Evolutionary conservation across 2,113 vertebrate genomes (phyloP).

Genomic region (Periophthalmus modestus): DNA sequence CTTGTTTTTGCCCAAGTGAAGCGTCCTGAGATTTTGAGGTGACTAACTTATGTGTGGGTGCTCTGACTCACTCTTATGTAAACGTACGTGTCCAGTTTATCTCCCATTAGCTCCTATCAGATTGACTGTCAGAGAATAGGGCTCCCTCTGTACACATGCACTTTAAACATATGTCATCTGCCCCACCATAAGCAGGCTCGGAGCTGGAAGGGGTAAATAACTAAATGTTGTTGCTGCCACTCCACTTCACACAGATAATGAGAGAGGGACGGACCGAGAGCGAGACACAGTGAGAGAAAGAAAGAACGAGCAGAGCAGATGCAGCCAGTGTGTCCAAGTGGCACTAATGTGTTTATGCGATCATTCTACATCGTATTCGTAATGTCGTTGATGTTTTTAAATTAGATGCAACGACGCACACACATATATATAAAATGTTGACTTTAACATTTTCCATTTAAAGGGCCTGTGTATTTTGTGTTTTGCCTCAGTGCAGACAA

Average conservation of each 20-base stretch:
- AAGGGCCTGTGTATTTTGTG: too few species aligned
- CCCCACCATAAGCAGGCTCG: slow-evolving; percentile 1
- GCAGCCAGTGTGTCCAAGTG: slow-evolving; percentile 28
- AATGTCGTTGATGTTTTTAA: neutral
- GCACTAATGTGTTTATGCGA: slow-evolving; percentile 16
- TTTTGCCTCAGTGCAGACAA: too few species aligned
- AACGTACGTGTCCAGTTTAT: neutral
- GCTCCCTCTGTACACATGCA: slow-evolving; percentile 47
- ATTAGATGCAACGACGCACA: neutral
- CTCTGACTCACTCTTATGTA: slow-evolving; percentile 13
- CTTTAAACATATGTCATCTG: slow-evolving; percentile 57
- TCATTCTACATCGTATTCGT: neutral
- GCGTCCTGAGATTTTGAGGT: neutral
- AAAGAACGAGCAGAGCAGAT: slow-evolving; percentile 16
- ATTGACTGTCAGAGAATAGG: slow-evolving; percentile 65
- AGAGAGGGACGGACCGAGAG: too few species aligned
- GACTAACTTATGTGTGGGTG: neutral
- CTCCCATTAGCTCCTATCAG: slow-evolving; percentile 68
- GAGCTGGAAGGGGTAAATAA: slow-evolving; percentile 47
- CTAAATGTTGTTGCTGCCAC: slow-evolving; percentile 68
- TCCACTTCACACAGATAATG: slow-evolving; percentile 61
- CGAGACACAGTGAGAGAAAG: neutral
- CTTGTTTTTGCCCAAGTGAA: neutral
- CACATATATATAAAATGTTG: neutral
- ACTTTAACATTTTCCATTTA: too few species aligned